A percentile compares a stretch with the other conserved stretches of the same genome.
phyloP scores from a whole-genome alignment of 92 coral and sea anemone genomes.

The Heteractis magnifica region DNA sequence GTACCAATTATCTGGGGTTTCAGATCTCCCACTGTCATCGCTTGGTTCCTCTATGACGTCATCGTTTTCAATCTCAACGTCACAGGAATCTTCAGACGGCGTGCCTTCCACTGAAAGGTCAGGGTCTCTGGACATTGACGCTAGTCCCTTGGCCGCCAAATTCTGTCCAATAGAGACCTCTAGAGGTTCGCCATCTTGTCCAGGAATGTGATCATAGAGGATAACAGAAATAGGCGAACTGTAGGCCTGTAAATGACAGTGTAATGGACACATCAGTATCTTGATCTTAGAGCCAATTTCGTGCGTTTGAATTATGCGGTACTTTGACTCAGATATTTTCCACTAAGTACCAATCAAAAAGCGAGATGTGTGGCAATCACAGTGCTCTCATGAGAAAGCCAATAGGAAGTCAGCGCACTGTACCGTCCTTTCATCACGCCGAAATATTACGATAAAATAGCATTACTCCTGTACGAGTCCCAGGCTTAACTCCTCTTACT shows the following conservation, averaged over 20 bases:
- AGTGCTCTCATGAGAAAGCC: too few relatives aligned
- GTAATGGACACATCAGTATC: not conserved
- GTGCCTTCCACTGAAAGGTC: slow-evolving; percentile 17
- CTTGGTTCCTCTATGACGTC: slow-evolving; percentile 16
- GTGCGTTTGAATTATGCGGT: too few relatives aligned
- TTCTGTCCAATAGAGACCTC: slow-evolving; percentile 41
- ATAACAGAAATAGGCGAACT: slow-evolving; percentile 73
- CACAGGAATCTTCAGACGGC: slow-evolving; percentile 8
- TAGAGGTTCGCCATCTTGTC: slow-evolving; percentile 42
- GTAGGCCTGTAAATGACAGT: slow-evolving; percentile 33
- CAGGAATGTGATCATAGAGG: slow-evolving; percentile 57
- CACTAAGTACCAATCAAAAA: too few relatives aligned
- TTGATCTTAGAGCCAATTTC: too few relatives aligned
- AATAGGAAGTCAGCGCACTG: too few relatives aligned
- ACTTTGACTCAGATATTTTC: too few relatives aligned
- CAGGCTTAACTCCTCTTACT: too few relatives aligned
- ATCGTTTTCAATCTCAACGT: slow-evolving; percentile 28
- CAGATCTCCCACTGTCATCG: not conserved
- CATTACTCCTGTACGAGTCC: too few relatives aligned
- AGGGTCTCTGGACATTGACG: slow-evolving; percentile 5
- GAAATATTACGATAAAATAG: too few relatives aligned
- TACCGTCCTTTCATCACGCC: too few relatives aligned
- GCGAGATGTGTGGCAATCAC: too few relatives aligned
- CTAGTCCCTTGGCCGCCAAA: slow-evolving; percentile 59
- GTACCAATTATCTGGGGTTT: not conserved